Conservation (phyloP, 2,113 vertebrate species). For the Crypturellus undulatus region DNA sequence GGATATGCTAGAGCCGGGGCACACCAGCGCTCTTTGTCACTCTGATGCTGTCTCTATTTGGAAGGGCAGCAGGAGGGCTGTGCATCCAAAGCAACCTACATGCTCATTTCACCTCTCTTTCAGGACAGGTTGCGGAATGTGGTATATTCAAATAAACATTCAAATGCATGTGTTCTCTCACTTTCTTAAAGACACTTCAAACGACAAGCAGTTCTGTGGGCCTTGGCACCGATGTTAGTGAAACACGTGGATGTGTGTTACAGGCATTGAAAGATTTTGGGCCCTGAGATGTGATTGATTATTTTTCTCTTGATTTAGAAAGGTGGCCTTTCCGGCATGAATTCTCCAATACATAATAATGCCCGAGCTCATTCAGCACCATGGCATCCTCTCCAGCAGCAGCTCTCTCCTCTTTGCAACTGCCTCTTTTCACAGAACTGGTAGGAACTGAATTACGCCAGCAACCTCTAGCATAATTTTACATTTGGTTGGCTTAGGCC, state of each 20-base stretch:
- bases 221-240: rapidly evolving
- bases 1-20: background rate
- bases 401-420: background rate
- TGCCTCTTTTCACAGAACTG: background rate
- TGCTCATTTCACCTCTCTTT: background rate
- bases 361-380: background rate
- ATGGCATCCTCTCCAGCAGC: background rate
- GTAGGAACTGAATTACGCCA: background rate
- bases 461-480: background rate
- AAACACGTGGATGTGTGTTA: background rate
- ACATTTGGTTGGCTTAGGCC: constrained; percentile 18
- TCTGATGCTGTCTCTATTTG: background rate
- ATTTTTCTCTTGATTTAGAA: background rate
- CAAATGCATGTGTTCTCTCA: background rate
- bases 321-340: background rate
- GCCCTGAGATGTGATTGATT: background rate
- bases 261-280: background rate
- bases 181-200: background rate
- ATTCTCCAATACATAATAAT: background rate
- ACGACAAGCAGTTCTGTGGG: background rate
- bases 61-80: background rate
- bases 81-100: background rate
- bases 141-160: background rate
- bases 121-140: background rate
- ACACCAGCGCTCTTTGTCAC: background rate